Base-by-base conservation (phyloP, 2,888 invertebrate genomes). In the Limenitis arthemis region DNA sequence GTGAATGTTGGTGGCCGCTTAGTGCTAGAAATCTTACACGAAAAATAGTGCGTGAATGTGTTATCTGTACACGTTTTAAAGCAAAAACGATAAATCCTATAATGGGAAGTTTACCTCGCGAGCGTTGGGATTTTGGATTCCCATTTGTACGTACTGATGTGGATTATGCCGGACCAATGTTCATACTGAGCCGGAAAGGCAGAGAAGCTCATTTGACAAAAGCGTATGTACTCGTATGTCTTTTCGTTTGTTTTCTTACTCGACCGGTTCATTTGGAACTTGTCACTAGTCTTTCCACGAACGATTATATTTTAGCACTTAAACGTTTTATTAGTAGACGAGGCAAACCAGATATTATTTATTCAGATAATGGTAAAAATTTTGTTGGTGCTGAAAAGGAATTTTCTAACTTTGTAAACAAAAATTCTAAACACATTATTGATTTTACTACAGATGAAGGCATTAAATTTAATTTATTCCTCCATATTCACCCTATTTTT, bases 401-500 rank as follows among this genome's bases (percentile, higher is more conserved):
- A 63, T 9, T 60, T 61, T 58, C 57, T 59, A 38, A 33, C 4
- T 20, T 20, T 20, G 1, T 20, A 20, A 20, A 20, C 20, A 20
- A 20, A 3, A 20, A 20, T 20, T 20, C 20, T 20, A 20, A 20
- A 20, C 20, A 20, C 20, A 20, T 20, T 20, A 4, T 20, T 20
- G 20, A 20, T 20, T 20, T 20, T 20, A 20, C 20, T 20, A 20
- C 42, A 36, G 34, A 60, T 5, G 54, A 66, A 54, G 54, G 53
- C 5, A 59, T 67, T 1, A 58, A 61, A 36, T 67, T 66, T 47
- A 28, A 7, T 67, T 66, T 38, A 37, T 29, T 6, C 63, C 65
- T 0, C 29, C 64, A 8, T 64, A 63, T 42, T 56, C 63, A 53
- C 63, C 65, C 42, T 60, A 64, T 29, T 67, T 67, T 38, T 59